These are phyloP conservation scores for Ailurus styani DNA, from an alignment of 2,113 vertebrate species.

Conservation along the genomic window DNA sequence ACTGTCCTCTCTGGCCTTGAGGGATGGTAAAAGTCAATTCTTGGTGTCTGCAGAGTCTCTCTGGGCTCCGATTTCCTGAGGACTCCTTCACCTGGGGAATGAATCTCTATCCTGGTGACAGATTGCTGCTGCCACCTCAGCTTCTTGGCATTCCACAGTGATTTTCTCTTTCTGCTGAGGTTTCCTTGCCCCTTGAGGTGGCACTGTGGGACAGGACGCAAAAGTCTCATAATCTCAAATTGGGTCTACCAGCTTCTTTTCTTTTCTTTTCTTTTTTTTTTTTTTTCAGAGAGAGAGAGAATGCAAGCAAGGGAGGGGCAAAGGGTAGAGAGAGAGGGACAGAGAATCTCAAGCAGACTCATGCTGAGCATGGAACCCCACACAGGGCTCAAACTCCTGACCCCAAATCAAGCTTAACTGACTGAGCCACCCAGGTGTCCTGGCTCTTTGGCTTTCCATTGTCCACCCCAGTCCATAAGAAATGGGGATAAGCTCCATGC, in stretches of 20 bases:
- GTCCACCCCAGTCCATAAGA: background rate
- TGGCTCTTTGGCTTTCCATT: background rate
- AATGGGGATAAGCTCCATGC: background rate
- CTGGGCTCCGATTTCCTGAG: background rate
- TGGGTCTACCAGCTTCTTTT: background rate
- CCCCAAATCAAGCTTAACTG: background rate
- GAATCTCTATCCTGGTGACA: background rate
- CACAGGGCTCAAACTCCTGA: background rate
- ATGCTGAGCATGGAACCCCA: background rate
- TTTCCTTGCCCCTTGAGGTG: background rate
- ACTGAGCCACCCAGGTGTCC: background rate
- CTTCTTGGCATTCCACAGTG: accelerated
- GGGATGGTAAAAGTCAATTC: background rate
- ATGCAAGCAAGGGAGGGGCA: background rate
- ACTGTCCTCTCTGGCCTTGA: background rate
- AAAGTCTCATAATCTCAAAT: background rate
- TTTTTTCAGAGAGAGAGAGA: background rate
- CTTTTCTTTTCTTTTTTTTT: background rate
- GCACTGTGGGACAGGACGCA: background rate
- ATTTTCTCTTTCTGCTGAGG: background rate
- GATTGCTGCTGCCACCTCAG: no score
- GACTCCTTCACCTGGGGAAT: background rate
- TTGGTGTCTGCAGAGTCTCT: background rate
- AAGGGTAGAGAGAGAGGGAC: background rate
- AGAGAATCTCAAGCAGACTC: background rate